Conservation (phyloP, 1,140 invertebrate genomes). For the Phymorhynchus buccinoides region DNA sequence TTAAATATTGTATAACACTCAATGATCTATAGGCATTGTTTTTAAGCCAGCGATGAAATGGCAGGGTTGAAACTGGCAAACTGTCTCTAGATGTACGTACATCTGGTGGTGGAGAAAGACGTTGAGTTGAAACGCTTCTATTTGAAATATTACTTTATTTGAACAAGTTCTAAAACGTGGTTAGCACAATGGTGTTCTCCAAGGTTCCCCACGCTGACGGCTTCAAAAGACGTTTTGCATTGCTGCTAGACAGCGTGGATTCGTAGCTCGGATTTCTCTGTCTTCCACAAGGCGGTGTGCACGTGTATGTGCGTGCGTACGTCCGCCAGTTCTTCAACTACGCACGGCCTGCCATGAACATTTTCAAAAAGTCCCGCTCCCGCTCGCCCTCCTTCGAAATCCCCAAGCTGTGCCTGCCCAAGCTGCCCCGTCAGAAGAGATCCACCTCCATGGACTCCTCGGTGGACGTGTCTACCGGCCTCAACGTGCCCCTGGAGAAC, state of each 20-base stretch:
- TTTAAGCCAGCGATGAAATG: too few species aligned
- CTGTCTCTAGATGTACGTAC: too few species aligned
- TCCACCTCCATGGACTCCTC: constrained; percentile 57
- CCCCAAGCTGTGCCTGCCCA: constrained; percentile 62
- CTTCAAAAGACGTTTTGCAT: not conserved
- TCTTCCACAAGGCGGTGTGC: not conserved
- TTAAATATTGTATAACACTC: too few species aligned
- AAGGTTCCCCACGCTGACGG: not conserved
- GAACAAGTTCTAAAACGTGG: not conserved
- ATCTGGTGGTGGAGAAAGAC: too few species aligned
- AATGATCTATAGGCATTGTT: too few species aligned
- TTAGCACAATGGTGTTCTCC: not conserved
- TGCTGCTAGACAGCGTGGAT: not conserved
- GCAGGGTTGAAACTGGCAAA: too few species aligned
- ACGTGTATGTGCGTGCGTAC: not conserved
- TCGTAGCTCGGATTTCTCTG: not conserved
- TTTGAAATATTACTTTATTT: too few species aligned
- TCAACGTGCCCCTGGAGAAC: constrained; percentile 57
- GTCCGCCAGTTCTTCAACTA: too few species aligned
- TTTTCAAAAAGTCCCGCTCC: constrained; percentile 60
- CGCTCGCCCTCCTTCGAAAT: constrained; percentile 64
- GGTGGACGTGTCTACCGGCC: constrained; percentile 32
- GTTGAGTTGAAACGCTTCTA: too few species aligned
- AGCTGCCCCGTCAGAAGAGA: constrained; percentile 55
- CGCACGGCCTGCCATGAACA: constrained; percentile 45